Evolutionary conservation across 2,113 vertebrate genomes (phyloP).

Genomic region (Thunnus maccoyii): DNA sequence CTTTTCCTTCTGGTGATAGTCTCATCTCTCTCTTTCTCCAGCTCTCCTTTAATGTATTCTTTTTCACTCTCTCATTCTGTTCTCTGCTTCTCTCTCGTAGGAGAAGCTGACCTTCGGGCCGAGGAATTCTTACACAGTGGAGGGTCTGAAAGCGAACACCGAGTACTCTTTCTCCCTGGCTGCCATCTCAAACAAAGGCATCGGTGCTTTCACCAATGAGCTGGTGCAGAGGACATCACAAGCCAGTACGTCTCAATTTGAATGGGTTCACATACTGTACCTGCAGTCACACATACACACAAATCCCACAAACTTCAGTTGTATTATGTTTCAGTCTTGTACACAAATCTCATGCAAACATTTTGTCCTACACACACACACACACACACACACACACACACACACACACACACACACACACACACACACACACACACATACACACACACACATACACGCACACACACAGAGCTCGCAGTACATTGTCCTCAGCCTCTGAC

Average conservation of each 20-base stretch:
- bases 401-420: slow-evolving; percentile 23
- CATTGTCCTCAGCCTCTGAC: slow-evolving; percentile 47
- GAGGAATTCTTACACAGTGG: slow-evolving; percentile 89
- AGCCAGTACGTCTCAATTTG: slow-evolving; percentile 93
- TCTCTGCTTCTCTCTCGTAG: slow-evolving; percentile 76
- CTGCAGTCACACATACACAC: slow-evolving; percentile 5
- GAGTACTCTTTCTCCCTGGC: slow-evolving; percentile 97
- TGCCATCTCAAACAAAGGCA: slow-evolving; percentile 94
- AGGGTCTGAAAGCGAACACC: slow-evolving; percentile 95
- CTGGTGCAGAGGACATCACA: slow-evolving; percentile 95
- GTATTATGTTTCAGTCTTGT: slow-evolving; percentile 30
- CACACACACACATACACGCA: slow-evolving; percentile 30
- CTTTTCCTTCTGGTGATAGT: slow-evolving; percentile 37
- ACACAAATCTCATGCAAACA: slow-evolving; percentile 31
- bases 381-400: slow-evolving; percentile 32
- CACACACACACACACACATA: slow-evolving; percentile 18
- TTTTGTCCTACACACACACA: slow-evolving; percentile 28
- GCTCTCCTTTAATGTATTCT: slow-evolving; percentile 37
- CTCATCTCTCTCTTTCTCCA: slow-evolving; percentile 14
- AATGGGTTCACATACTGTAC: slow-evolving; percentile 16
- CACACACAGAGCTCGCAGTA: slow-evolving; percentile 12
- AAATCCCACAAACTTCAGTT: slow-evolving; percentile 11
- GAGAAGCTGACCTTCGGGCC: slow-evolving; percentile 92
- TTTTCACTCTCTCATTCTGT: slow-evolving; percentile 29
- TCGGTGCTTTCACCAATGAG: slow-evolving; percentile 95